Conservation (phyloP, 1,140 invertebrate genomes). For the Drosophila asahinai region DNA sequence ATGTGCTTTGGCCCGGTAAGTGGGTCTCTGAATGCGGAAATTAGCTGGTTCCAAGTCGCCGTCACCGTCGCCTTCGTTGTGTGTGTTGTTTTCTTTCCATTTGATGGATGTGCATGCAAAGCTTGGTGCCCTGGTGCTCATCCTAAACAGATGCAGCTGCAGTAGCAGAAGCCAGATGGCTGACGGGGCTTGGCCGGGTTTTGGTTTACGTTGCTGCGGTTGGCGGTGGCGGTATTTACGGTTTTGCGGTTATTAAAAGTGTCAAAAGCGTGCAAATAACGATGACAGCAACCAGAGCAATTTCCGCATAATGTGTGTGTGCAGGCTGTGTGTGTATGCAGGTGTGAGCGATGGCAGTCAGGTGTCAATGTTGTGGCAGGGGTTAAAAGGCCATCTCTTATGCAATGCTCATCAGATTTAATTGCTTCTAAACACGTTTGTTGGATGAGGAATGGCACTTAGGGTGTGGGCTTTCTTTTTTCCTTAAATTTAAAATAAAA, state of each 20-base stretch:
- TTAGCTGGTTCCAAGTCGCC: constrained; percentile 67
- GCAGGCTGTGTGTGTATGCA: not conserved
- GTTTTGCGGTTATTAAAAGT: constrained; percentile 78
- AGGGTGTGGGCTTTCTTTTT: not conserved
- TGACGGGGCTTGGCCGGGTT: constrained; percentile 29
- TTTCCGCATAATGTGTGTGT: constrained; percentile 28
- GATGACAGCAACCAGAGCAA: constrained; percentile 52
- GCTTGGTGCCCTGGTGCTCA: constrained; percentile 32
- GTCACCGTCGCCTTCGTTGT: constrained; percentile 9
- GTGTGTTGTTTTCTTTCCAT: constrained; percentile 63
- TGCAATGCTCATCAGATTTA: constrained; percentile 13
- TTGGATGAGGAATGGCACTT: not conserved
- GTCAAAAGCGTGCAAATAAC: constrained; percentile 76
- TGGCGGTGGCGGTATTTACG: constrained; percentile 67
- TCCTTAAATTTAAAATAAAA: not conserved
- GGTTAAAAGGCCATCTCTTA: not conserved
- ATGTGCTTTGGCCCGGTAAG: constrained; percentile 71
- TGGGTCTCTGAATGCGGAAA: constrained; percentile 81
- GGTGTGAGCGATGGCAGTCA: constrained; percentile 32
- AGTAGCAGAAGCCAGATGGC: constrained; percentile 8
- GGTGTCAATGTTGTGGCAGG: constrained; percentile 34
- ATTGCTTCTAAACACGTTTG: constrained; percentile 17
- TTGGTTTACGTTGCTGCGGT: constrained; percentile 54
- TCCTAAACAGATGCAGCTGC: not conserved
- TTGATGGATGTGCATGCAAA: constrained; percentile 81